Conservation (phyloP, 2,888 invertebrate species). For the Watsonalla binaria region DNA sequence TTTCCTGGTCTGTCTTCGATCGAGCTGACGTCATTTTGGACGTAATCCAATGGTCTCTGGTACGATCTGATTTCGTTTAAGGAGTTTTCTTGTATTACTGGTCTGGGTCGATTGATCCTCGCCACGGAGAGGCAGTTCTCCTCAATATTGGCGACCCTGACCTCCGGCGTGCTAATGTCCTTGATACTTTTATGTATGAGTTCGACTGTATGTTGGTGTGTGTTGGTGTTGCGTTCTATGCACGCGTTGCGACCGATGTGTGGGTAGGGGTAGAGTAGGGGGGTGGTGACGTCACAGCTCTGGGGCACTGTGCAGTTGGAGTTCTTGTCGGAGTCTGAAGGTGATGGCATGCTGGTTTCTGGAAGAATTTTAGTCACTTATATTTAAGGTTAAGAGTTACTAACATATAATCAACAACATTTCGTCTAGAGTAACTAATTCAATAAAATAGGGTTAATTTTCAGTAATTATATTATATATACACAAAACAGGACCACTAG, state of each 20-base stretch:
- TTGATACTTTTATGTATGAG: slow-evolving; percentile 82
- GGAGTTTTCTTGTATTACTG: slow-evolving; percentile 41
- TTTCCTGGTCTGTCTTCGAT: slow-evolving; percentile 52
- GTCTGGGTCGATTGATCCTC: slow-evolving; percentile 33
- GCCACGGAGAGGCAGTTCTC: slow-evolving; percentile 63
- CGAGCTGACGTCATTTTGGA: slow-evolving; percentile 84
- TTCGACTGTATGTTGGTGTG: slow-evolving; percentile 69
- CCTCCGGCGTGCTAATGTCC: slow-evolving; percentile 55
- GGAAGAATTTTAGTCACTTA: slow-evolving; percentile 14
- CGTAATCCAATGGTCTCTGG: slow-evolving; percentile 78
- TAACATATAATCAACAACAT: too few species aligned
- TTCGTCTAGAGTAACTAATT: too few species aligned
- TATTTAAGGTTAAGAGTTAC: too few species aligned
- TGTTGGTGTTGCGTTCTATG: slow-evolving; percentile 86
- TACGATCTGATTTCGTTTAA: slow-evolving; percentile 60
- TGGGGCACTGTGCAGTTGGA: slow-evolving; percentile 46
- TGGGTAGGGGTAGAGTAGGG: slow-evolving; percentile 81
- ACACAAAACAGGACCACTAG: too few species aligned
- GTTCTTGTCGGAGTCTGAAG: slow-evolving; percentile 55
- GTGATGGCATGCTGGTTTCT: slow-evolving; percentile 18
- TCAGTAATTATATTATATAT: too few species aligned
- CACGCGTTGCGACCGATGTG: slow-evolving; percentile 93
- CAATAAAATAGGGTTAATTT: too few species aligned
- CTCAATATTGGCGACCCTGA: slow-evolving; percentile 31
- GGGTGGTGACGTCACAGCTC: slow-evolving; percentile 60